These are phyloP conservation scores for Lanius collurio DNA, from an alignment of 2,113 vertebrate genomes.

Conservation along the genomic window DNA sequence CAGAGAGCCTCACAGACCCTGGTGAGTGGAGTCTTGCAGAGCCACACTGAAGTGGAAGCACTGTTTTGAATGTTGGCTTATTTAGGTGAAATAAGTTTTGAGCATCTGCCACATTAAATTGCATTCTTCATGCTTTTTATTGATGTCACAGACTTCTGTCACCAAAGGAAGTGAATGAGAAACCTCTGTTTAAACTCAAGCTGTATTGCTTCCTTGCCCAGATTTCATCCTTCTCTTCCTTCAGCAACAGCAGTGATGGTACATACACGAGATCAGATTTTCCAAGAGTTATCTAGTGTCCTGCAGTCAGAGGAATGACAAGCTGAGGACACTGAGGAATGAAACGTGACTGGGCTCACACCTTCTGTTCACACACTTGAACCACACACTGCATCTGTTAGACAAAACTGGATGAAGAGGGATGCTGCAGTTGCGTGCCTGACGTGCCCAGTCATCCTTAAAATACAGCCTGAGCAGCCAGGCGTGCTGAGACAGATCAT, in stretches of 20 bases:
- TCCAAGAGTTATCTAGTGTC: neutral
- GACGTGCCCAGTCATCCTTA: neutral
- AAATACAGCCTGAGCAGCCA: neutral
- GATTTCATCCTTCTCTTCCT: neutral
- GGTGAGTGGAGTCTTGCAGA: neutral
- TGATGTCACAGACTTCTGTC: neutral
- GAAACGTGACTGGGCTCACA: neutral
- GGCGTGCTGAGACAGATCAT: neutral
- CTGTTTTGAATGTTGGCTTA: neutral
- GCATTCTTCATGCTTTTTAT: neutral
- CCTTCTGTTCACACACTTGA: neutral
- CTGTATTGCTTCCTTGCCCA: neutral
- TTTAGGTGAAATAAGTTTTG: neutral
- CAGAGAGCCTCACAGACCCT: neutral
- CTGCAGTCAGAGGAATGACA: neutral
- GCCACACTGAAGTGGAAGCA: neutral
- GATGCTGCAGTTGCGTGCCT: neutral
- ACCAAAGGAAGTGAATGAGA: neutral
- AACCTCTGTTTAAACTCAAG: neutral
- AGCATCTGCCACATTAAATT: neutral
- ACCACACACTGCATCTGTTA: neutral
- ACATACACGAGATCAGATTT: neutral
- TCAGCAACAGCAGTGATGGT: neutral
- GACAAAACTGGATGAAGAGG: neutral
- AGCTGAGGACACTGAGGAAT: neutral